Evolutionary conservation across 2,113 vertebrate genomes (phyloP).

Genomic region (Nannobrachium achirus): DNA sequence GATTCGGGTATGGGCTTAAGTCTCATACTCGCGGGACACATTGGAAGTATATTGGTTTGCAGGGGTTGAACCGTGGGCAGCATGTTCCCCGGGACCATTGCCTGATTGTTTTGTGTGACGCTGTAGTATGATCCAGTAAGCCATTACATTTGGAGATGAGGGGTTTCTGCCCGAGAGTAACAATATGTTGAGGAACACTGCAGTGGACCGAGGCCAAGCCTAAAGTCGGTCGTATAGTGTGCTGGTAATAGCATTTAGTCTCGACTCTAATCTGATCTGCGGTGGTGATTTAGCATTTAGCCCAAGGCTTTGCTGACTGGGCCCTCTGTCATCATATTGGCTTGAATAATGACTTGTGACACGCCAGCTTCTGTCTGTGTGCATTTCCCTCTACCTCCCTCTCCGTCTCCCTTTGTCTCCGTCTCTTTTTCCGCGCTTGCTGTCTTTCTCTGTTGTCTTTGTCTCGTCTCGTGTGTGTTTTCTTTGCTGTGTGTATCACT

Average conservation of each 20-base stretch:
- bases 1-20: no score
- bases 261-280: conserved; percentile 15
- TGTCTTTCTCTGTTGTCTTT: not conserved
- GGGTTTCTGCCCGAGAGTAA: no score
- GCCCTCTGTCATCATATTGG: conserved; percentile 42
- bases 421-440: not conserved
- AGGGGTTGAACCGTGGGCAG: no score
- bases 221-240: not conserved
- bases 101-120: no score
- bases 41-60: no score
- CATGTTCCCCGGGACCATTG: no score
- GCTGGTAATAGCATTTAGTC: not conserved
- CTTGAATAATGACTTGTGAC: conserved; percentile 51
- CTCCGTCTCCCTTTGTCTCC: not conserved
- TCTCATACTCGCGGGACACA: no score
- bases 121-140: no score
- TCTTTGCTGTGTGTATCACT: no score
- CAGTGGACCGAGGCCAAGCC: not conserved
- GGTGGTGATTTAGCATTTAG: conserved; percentile 28
- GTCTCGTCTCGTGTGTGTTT: not conserved
- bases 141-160: no score
- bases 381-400: not conserved
- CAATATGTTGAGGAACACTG: not conserved
- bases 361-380: conserved; percentile 4
- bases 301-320: conserved; percentile 40